Evolutionary conservation across 1,140 invertebrate species (phyloP).

Genomic region (Venustaconcha ellipsiformis): DNA sequence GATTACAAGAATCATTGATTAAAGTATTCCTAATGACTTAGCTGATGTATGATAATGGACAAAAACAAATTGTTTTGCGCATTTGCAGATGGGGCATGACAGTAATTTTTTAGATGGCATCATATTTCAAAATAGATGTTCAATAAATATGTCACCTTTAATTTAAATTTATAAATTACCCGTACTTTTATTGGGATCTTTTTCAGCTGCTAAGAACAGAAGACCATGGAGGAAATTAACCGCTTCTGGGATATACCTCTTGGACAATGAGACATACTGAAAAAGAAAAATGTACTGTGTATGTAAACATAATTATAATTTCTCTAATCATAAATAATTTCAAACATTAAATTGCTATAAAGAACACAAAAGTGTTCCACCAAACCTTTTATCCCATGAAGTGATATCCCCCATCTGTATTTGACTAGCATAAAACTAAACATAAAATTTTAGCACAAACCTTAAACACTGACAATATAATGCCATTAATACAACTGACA

Average conservation of each 20-base stretch:
- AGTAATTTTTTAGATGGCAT: too few species aligned
- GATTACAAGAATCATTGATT: too few species aligned
- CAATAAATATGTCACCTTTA: too few species aligned
- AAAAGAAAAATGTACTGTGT: constrained; percentile 52
- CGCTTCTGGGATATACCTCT: constrained; percentile 82
- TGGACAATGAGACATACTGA: constrained; percentile 83
- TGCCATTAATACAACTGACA: too few species aligned
- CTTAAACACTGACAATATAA: too few species aligned
- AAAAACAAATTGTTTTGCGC: too few species aligned
- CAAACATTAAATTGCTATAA: neutral
- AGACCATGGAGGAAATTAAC: constrained; percentile 79
- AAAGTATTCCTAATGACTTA: too few species aligned
- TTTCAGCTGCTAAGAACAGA: constrained; percentile 52
- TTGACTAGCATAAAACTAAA: neutral
- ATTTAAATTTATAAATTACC: neutral
- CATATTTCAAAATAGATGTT: too few species aligned
- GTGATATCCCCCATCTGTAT: neutral
- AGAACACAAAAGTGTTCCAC: neutral
- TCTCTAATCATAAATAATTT: neutral
- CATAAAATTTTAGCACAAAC: too few species aligned
- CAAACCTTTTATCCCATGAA: neutral
- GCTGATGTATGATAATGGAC: too few species aligned
- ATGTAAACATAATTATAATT: neutral
- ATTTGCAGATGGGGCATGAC: too few species aligned
- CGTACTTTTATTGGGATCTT: constrained; percentile 51